These are phyloP conservation scores for Tenebrosternarchus preto DNA, from an alignment of 2,113 vertebrate genomes.

Conservation along the genomic window DNA sequence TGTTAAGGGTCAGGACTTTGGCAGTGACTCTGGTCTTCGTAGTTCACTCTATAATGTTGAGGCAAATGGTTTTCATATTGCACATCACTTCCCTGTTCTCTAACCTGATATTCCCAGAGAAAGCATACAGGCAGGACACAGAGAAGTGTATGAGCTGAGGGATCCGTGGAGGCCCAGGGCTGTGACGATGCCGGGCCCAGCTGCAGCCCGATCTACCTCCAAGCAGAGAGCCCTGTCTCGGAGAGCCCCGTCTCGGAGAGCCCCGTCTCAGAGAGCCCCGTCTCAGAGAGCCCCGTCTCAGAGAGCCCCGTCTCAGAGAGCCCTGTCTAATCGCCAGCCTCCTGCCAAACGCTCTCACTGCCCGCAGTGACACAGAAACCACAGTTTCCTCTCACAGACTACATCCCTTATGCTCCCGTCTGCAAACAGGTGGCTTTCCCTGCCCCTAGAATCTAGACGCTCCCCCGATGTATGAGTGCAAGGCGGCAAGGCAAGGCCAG, in stretches of 20 bases:
- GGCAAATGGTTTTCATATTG: conserved; percentile 44
- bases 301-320: conserved; percentile 2
- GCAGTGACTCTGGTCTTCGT: conserved; percentile 42
- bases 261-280: no score
- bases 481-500: conserved; percentile 26
- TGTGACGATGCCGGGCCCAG: not conserved
- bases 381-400: conserved; percentile 14
- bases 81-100: conserved; percentile 11
- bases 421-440: conserved; percentile 45
- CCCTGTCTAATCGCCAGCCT: conserved; percentile 22
- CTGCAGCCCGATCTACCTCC: no score
- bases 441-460: conserved; percentile 50
- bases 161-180: not conserved
- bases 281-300: no score
- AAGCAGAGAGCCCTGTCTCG: not conserved
- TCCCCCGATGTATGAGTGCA: conserved; percentile 23
- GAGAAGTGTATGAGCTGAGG: not conserved
- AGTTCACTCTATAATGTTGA: conserved; percentile 34
- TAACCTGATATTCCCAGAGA: conserved; percentile 29
- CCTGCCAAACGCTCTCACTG: conserved; percentile 30
- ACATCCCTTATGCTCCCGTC: conserved; percentile 37
- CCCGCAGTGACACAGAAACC: conserved; percentile 46
- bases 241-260: conserved; percentile 23
- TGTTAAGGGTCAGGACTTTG: conserved; percentile 46
- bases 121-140: not conserved